phyloP scores from a whole-genome alignment of 1,140 invertebrate species.

The Brachionus koreanus region DNA sequence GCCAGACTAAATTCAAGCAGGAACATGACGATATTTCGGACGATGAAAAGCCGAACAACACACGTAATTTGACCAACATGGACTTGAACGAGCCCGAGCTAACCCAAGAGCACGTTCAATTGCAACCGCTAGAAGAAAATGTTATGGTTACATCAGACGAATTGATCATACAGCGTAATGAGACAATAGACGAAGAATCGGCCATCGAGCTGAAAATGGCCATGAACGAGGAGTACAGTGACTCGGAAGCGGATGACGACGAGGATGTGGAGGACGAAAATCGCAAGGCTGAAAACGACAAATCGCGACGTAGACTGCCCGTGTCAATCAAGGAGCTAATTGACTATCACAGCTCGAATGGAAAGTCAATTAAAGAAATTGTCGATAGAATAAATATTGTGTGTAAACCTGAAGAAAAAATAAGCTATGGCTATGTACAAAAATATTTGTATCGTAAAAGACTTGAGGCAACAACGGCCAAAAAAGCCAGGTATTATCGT shows the following conservation, averaged over 20 bases:
- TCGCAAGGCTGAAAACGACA: background rate
- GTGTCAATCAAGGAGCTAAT: slow-evolving; percentile 36
- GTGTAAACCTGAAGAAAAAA: slow-evolving; percentile 35
- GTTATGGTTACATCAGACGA: background rate
- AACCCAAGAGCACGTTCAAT: background rate
- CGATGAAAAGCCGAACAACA: background rate
- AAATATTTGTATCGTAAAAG: slow-evolving; percentile 39
- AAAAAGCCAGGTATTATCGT: slow-evolving; percentile 29
- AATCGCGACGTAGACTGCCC: slow-evolving; percentile 1
- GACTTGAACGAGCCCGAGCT: background rate
- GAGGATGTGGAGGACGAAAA: slow-evolving; percentile 9
- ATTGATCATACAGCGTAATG: slow-evolving; percentile 19
- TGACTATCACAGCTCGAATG: slow-evolving; percentile 33
- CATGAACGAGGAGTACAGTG: background rate
- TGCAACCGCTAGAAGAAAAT: slow-evolving; percentile 15
- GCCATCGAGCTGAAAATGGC: background rate
- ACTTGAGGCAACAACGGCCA: slow-evolving; percentile 31
- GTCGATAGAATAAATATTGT: slow-evolving; percentile 32
- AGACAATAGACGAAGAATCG: background rate
- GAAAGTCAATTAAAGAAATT: slow-evolving; percentile 43
- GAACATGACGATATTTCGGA: background rate
- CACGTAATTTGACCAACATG: background rate
- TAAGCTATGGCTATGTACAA: slow-evolving; percentile 41
- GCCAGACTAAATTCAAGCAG: background rate
- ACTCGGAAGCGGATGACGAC: slow-evolving; percentile 13